Evolutionary conservation across 2,888 invertebrate species (phyloP), one percentile per base, ranked within the genome.

Genomic region (Neria commutata): DNA sequence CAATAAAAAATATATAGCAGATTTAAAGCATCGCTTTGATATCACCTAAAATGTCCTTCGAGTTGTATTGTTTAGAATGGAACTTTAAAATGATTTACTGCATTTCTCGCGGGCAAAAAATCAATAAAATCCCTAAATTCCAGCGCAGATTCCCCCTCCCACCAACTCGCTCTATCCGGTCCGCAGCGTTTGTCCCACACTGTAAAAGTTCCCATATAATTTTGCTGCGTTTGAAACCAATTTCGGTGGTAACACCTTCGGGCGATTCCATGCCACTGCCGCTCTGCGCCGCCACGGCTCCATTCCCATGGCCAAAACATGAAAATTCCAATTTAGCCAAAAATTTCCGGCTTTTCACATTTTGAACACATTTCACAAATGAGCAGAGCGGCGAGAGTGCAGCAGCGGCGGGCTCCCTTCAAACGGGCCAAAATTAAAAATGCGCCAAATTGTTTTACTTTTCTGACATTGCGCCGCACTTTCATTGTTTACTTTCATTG

Each of bases 361-460:
- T 48, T 48, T n/a, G 37, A 26, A 29, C 47, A 21, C 23, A 47
- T 47, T 24, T 24, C n/a, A 23, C n/a, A 11, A 17, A 6, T 5
- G 3, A 25, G 16, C 14, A 33, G 29, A 8, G 29, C 37, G n/a
- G 8, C 37, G 29, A 51, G 23, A 51, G 19, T 19, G 6, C 23
- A 51, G n/a, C 10, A 52, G 21, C 19, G 19, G 4, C 33, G 23
- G 11, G 29, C 21, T 14, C 16, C n/a, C 17, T 24, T 10, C 29
- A 11, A 26, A 50, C 19, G n/a, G 34, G 29, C 53, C 55, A 55
- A 55, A 55, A 48, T 55, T 48, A 55, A 55, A 54, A 55, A 55
- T 55, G 48, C 55, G 55, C 55, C 37, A 55, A 55, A 55, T 55
- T 55, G 55, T 55, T 55, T 55, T 55, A 55, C n/a, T 48, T 34